Conservation (phyloP, 1,140 invertebrate genomes). For the Gerris buenoi region DNA sequence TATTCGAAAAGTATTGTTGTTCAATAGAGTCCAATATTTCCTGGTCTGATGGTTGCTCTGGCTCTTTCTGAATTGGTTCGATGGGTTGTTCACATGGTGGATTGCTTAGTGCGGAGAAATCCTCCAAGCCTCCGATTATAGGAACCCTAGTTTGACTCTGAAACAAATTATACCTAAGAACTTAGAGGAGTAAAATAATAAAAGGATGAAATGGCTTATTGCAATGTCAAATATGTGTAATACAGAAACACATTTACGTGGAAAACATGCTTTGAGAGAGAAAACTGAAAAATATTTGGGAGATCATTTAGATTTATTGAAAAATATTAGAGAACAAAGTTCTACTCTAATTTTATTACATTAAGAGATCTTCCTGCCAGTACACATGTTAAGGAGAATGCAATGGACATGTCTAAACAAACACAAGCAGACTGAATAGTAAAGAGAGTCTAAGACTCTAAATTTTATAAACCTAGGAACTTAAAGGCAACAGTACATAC, state of each 20-base stretch:
- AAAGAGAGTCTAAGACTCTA: too few relatives aligned
- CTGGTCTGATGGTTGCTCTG: slow-evolving; percentile 18
- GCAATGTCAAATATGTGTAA: background rate
- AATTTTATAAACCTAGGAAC: too few relatives aligned
- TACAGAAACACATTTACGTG: background rate
- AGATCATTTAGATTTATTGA: too few relatives aligned
- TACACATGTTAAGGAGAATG: too few relatives aligned
- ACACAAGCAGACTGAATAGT: too few relatives aligned
- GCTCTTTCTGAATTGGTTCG: background rate
- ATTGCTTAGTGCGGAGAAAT: background rate
- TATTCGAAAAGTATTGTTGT: slow-evolving; percentile 18
- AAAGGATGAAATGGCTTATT: background rate
- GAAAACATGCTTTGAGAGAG: too few relatives aligned
- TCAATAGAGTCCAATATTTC: slow-evolving; percentile 23
- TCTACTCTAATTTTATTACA: too few relatives aligned
- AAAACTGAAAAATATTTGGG: too few relatives aligned
- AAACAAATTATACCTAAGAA: background rate
- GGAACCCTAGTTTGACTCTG: slow-evolving; percentile 17
- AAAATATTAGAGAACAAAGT: too few relatives aligned
- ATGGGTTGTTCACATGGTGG: background rate
- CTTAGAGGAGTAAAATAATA: background rate
- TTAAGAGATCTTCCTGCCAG: too few relatives aligned
- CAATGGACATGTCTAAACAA: too few relatives aligned
- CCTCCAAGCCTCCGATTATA: slow-evolving; percentile 10
- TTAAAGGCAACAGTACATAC: too few relatives aligned